phyloP scores from a whole-genome alignment of 2,113 vertebrate genomes.

The Alexandromys fortis region DNA sequence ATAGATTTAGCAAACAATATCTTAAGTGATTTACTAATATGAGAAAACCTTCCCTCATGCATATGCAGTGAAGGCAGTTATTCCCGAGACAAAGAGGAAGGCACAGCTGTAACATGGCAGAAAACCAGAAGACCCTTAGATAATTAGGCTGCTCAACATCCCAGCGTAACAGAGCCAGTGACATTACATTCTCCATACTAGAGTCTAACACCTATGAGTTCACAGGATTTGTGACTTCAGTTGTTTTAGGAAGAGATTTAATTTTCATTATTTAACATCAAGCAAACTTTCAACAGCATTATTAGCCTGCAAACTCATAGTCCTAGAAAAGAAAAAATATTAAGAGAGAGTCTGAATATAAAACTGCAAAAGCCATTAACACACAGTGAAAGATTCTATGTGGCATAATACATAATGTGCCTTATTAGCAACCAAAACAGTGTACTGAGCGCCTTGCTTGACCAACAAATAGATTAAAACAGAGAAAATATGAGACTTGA shows the following conservation, averaged over 20 bases:
- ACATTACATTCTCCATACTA: conserved; percentile 54
- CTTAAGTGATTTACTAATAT: conserved; percentile 74
- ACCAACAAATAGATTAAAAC: neutral
- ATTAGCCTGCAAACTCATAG: conserved; percentile 28
- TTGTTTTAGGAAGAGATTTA: conserved; percentile 54
- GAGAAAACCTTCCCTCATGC: conserved; percentile 64
- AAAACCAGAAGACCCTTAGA: conserved; percentile 67
- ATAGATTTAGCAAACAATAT: conserved; percentile 72
- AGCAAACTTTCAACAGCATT: conserved; percentile 57
- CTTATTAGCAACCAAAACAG: neutral
- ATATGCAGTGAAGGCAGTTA: conserved; percentile 64
- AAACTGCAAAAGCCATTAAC: conserved; percentile 37
- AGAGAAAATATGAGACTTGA: neutral
- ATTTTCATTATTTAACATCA: conserved; percentile 61
- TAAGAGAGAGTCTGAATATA: conserved; percentile 33
- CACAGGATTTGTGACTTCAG: conserved; percentile 58
- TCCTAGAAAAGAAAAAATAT: conserved; percentile 21
- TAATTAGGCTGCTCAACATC: conserved; percentile 74
- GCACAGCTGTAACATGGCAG: conserved; percentile 70
- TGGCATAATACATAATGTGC: neutral
- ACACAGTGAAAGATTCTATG: conserved; percentile 8
- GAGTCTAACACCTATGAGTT: conserved; percentile 56
- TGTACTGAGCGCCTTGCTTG: neutral
- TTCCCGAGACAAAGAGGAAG: conserved; percentile 69
- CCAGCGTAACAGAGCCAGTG: conserved; percentile 49